These are phyloP conservation scores for Amphiura filiformis DNA, from an alignment of 35 echinoderm and acorn worm genomes.

Conservation along the genomic window DNA sequence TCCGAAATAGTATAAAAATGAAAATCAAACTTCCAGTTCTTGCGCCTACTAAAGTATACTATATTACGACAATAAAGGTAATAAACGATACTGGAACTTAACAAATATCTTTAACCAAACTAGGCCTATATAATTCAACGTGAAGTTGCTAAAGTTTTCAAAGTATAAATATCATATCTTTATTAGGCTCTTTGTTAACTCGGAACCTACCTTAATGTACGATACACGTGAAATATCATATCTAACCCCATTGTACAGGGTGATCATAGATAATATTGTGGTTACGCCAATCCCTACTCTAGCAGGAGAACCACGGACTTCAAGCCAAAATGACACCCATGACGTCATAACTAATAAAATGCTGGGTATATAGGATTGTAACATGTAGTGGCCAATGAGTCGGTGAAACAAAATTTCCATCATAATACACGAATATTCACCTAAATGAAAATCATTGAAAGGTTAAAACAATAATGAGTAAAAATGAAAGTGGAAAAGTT, in stretches of 20 bases:
- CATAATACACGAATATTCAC: conserved; percentile 55
- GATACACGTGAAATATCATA: conserved; percentile 69
- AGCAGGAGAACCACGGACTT: conserved; percentile 61
- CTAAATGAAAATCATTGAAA: too few relatives aligned
- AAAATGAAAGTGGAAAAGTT: too few relatives aligned
- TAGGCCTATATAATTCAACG: too few relatives aligned
- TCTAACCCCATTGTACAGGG: conserved; percentile 58
- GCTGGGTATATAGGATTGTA: conserved; percentile 79
- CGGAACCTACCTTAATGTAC: conserved; percentile 44
- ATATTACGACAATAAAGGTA: too few relatives aligned
- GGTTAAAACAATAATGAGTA: too few relatives aligned
- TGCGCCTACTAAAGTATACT: too few relatives aligned
- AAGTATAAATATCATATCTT: too few relatives aligned
- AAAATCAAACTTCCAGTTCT: too few relatives aligned
- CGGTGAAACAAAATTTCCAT: conserved; percentile 49
- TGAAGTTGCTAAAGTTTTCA: too few relatives aligned
- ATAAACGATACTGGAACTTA: too few relatives aligned
- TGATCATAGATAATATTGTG: conserved; percentile 75
- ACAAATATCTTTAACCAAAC: too few relatives aligned
- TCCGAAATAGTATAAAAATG: too few relatives aligned
- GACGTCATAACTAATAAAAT: conserved; percentile 69
- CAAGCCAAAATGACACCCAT: conserved; percentile 83
- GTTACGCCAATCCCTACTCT: conserved; percentile 72
- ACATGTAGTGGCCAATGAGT: conserved; percentile 64
- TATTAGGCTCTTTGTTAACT: background rate